Evolutionary conservation across 2,888 invertebrate genomes (phyloP), one percentile per base, ranked within the genome.

Genomic region (Xestia xanthographa): DNA sequence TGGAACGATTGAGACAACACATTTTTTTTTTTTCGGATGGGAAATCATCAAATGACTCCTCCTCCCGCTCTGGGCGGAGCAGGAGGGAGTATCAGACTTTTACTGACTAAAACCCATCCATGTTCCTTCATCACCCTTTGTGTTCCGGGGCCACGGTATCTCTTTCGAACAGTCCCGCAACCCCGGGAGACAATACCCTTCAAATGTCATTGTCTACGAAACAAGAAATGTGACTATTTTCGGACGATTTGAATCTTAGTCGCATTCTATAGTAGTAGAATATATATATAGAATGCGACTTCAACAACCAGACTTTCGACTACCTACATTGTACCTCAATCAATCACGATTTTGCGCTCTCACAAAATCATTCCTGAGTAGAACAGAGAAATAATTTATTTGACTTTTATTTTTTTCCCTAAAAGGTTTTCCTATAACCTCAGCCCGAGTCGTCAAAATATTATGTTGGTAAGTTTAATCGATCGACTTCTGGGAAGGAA

Each of bases 381-480:
- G 14, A 56, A 56, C 4, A 56, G 0, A 26, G 5, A 26, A 5
- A 26, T 8, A 17, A 29, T 58, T 38, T 5, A 11, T 60, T n/a
- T 34, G 5, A 12, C 5, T 2, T 34, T 22, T 26, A 60, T 43
- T 45, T 60, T 60, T 65, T n/a, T 14, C 14, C 3, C 2, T 20
- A 11, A 8, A 45, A 63, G n/a, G 0, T 14, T 65, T 56, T 48
- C 1, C 14, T 9, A 45, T n/a, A 71, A 56, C 67, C 63, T 67
- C 29, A 60, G 41, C 12, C 14, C 20, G 26, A 14, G 20, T 72
- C 41, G 20, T 48, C 9, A 62, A 56, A 50, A 60, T 5, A 58
- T 26, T 50, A 58, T 45, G 43, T 68, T 72, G 29, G n/a, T n/a
- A 63, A 69, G 20, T 66, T 72, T 43, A 62, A 80, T 72, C 56